Percentiles rank a stretch among this genome's conserved stretches.
phyloP scores from a whole-genome alignment of 2,888 invertebrate genomes.

The Phania funesta region DNA sequence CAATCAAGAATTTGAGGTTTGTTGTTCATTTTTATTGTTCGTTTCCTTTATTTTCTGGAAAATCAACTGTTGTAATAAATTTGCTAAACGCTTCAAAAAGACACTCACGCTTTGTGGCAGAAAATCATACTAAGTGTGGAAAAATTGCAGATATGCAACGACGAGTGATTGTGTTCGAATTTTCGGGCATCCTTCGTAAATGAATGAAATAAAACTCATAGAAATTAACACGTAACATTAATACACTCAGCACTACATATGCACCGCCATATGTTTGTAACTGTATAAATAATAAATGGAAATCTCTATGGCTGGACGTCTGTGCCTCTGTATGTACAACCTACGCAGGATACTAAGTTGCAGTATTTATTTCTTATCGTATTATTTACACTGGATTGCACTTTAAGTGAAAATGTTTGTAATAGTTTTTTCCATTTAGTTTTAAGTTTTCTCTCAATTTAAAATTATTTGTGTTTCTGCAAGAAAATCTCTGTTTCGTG shows the following conservation, averaged over 20 bases:
- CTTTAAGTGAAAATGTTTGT: conserved; percentile 31
- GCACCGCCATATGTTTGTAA: not conserved
- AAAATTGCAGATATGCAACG: no score
- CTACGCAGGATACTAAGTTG: conserved; percentile 13
- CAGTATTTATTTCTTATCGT: conserved; percentile 30
- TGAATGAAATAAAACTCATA: not conserved
- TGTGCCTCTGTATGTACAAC: not conserved
- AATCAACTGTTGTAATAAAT: no score
- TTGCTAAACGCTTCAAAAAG: no score
- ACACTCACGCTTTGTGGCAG: no score
- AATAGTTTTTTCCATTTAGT: not conserved
- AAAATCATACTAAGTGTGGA: no score
- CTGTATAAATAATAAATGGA: not conserved
- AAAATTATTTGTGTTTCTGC: not conserved
- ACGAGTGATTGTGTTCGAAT: no score
- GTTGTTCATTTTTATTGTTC: no score
- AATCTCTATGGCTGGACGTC: not conserved
- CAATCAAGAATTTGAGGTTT: no score
- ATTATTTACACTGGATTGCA: conserved; percentile 52
- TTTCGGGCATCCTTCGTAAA: not conserved
- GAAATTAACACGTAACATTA: not conserved
- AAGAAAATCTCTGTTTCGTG: conserved; percentile 5
- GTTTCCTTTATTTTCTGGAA: no score
- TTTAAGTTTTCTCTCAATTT: conserved; percentile 24
- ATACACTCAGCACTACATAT: not conserved